Conservation (phyloP, 2,888 invertebrate genomes). For the Thymelicus lineola region DNA sequence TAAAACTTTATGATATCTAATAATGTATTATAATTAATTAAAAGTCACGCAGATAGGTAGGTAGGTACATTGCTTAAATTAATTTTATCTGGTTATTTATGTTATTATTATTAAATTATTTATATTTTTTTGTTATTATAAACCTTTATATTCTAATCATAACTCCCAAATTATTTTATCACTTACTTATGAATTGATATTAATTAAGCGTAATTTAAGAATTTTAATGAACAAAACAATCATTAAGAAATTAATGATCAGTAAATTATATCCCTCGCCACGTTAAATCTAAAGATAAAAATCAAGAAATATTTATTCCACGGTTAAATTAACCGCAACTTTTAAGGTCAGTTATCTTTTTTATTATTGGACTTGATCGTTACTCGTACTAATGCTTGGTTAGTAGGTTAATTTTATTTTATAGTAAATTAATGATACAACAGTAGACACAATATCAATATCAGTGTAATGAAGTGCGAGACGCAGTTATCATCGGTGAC, state of each 20-base stretch:
- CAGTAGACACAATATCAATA: too few species aligned
- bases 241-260: conserved; percentile 9
- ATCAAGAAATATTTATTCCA: conserved; percentile 12
- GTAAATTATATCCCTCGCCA: conserved; percentile 10
- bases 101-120: conserved; percentile 1
- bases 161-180: not conserved
- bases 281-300: conserved; percentile 13
- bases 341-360: not conserved
- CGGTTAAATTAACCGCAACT: conserved; percentile 6
- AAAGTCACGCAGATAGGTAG: not conserved
- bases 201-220: conserved; percentile 8
- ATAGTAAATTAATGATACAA: too few species aligned
- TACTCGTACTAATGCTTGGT: not conserved
- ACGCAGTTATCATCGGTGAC: not conserved
- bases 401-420: not conserved
- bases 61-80: not conserved
- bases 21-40: not conserved
- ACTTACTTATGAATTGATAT: conserved; percentile 7
- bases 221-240: conserved; percentile 10
- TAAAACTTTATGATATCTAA: not conserved
- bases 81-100: not conserved
- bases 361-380: not conserved
- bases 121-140: not conserved
- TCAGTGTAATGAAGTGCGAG: too few species aligned
- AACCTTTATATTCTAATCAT: conserved; percentile 1